Evolutionary conservation across 1,140 invertebrate species (phyloP).

Genomic region (Adelges cooleyi): DNA sequence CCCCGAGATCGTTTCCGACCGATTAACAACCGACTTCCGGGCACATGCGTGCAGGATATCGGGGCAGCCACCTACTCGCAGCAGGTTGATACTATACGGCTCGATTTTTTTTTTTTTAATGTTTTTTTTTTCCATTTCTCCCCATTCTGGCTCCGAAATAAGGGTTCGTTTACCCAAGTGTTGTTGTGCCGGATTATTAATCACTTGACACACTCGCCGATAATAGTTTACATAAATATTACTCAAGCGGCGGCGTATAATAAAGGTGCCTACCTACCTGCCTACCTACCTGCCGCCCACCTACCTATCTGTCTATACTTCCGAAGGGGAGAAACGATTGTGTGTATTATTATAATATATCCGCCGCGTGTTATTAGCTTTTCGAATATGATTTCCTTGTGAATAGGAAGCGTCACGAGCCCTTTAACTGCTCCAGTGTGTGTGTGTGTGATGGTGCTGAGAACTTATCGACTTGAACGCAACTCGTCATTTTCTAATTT

Average conservation of each 20-base stretch:
- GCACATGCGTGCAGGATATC: constrained; percentile 24
- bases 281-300: no score
- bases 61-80: neutral
- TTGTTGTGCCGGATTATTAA: constrained; percentile 27
- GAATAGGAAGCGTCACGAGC: constrained; percentile 28
- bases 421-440: constrained; percentile 5
- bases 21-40: constrained; percentile 28
- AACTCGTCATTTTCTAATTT: constrained; percentile 10
- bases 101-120: no score
- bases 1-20: constrained; percentile 27
- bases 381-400: constrained; percentile 18
- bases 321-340: constrained; percentile 19
- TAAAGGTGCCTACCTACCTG: no score
- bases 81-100: no score
- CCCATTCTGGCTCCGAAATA: neutral
- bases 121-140: neutral
- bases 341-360: constrained; percentile 21
- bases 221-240: constrained; percentile 24
- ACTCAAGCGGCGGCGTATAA: neutral
- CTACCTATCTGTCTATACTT: neutral
- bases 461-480: constrained; percentile 10
- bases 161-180: constrained; percentile 22
- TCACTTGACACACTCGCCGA: constrained; percentile 28
- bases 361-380: constrained; percentile 18
- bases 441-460: neutral